phyloP scores from a whole-genome alignment of 23 tunicate genomes.

The Diplosoma virens region DNA sequence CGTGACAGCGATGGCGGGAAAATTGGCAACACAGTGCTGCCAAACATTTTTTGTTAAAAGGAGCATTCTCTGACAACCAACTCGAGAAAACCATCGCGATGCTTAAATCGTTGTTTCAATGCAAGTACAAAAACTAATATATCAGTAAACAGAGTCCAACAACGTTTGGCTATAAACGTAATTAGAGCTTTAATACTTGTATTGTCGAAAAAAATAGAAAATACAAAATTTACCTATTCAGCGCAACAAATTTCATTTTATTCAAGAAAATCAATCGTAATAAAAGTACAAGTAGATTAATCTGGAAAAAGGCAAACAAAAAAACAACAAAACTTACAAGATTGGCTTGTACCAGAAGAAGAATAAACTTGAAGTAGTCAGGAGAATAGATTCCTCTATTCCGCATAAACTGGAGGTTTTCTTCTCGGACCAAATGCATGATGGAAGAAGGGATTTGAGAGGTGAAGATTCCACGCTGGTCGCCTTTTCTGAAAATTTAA shows the following conservation, averaged over 20 bases:
- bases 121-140: too few species aligned
- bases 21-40: constrained; percentile 52
- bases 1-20: constrained; percentile 81
- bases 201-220: too few species aligned
- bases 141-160: too few species aligned
- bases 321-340: constrained; percentile 32
- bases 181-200: too few species aligned
- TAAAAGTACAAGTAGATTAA: not conserved
- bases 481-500: constrained; percentile 55
- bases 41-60: too few species aligned
- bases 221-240: too few species aligned
- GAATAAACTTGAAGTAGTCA: constrained; percentile 55
- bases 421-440: constrained; percentile 74
- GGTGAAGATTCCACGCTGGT: constrained; percentile 67
- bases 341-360: constrained; percentile 45
- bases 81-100: too few species aligned
- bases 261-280: too few species aligned
- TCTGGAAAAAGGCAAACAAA: not conserved
- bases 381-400: constrained; percentile 61
- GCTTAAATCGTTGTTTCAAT: too few species aligned
- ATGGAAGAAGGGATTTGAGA: constrained; percentile 77
- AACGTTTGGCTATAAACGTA: too few species aligned
- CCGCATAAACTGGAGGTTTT: constrained; percentile 80
- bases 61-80: too few species aligned
- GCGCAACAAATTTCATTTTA: too few species aligned